phyloP scores from a whole-genome alignment of 30 jellyfish, hydroid and myxozoan species.

The Aurelia sp. region DNA sequence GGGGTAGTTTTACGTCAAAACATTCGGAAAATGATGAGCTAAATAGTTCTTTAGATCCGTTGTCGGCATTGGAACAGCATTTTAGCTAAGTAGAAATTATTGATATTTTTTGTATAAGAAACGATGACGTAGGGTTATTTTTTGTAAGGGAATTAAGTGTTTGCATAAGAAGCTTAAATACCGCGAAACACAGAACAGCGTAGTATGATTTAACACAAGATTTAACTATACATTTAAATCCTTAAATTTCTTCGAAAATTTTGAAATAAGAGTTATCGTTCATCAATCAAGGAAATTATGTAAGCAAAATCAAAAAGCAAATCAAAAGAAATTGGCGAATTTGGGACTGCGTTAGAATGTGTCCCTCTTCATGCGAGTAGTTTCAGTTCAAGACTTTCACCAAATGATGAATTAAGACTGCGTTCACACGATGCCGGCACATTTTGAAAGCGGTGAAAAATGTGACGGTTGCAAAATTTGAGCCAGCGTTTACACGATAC shows the following conservation, averaged over 20 bases:
- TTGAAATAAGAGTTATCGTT: conserved; percentile 45
- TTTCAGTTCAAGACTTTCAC: background rate
- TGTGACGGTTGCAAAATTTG: no score
- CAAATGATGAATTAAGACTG: no score
- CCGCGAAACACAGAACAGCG: no score
- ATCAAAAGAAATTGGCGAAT: background rate
- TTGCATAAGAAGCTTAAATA: no score
- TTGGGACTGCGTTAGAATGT: conserved; percentile 29
- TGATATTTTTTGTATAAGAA: no score
- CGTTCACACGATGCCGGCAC: no score
- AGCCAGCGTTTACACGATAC: no score
- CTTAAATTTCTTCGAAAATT: conserved; percentile 40
- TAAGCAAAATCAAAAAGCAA: background rate
- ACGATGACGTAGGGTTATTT: no score
- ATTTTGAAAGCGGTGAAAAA: no score
- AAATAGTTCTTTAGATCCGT: conserved; percentile 41
- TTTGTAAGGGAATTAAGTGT: no score
- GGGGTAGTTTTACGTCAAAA: background rate
- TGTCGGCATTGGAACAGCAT: conserved; percentile 65
- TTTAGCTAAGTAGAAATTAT: background rate
- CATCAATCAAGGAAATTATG: conserved; percentile 38
- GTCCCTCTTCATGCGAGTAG: conserved; percentile 11
- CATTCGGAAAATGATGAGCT: background rate
- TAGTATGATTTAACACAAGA: no score
- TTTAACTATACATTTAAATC: conserved; percentile 3